Conservation (phyloP, 1,140 invertebrate species). For the Drosophila grimshawi region DNA sequence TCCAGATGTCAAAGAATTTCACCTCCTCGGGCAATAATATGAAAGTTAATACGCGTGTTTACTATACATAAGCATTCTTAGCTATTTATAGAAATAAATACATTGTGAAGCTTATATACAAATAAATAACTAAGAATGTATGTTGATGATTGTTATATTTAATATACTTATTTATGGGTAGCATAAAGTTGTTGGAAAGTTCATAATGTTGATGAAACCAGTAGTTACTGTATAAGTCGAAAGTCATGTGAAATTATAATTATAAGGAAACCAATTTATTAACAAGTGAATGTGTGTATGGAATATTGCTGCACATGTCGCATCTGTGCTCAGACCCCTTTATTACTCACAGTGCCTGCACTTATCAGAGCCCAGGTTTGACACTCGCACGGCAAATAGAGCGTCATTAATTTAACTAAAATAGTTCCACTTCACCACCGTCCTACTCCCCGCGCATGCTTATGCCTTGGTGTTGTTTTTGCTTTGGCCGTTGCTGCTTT, state of each 20-base stretch:
- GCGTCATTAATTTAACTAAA: slow-evolving; percentile 81
- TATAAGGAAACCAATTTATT: slow-evolving; percentile 11
- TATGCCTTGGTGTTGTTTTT: slow-evolving; percentile 36
- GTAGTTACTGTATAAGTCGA: not conserved
- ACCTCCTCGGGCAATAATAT: too few species aligned
- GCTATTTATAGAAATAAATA: too few species aligned
- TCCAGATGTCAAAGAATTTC: too few species aligned
- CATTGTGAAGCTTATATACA: too few species aligned
- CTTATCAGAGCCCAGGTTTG: slow-evolving; percentile 64
- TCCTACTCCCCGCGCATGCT: not conserved
- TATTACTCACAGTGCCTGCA: slow-evolving; percentile 66
- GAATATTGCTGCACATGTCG: slow-evolving; percentile 16
- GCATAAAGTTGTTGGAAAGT: not conserved
- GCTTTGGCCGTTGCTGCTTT: slow-evolving; percentile 2
- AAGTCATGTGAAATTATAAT: slow-evolving; percentile 13
- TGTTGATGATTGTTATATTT: not conserved
- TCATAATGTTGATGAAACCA: not conserved
- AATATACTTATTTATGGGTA: not conserved
- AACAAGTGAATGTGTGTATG: slow-evolving; percentile 23
- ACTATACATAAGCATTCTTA: too few species aligned
- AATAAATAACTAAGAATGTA: too few species aligned
- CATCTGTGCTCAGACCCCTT: slow-evolving; percentile 15
- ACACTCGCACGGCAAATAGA: slow-evolving; percentile 74
- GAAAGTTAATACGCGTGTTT: too few species aligned
- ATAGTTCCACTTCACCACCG: slow-evolving; percentile 54